These are phyloP conservation scores for Elachura formosa DNA, from an alignment of 2,113 vertebrate species.

Conservation along the genomic window DNA sequence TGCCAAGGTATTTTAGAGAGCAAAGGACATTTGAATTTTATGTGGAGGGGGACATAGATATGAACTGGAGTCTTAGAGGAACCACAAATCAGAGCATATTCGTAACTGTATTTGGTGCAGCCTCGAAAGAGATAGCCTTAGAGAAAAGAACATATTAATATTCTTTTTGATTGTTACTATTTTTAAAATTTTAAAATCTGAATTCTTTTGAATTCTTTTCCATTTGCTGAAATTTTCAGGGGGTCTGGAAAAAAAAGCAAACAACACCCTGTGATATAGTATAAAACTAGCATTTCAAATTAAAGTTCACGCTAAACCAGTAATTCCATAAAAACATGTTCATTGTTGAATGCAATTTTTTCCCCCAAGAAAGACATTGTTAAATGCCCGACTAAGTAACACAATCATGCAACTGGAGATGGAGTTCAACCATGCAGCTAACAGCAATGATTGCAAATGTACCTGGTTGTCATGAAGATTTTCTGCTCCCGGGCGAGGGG, in stretches of 20 bases:
- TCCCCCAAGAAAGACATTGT: slow-evolving; percentile 1
- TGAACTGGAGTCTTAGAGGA: slow-evolving; percentile 53
- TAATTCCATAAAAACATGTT: background rate
- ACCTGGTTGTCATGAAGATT: slow-evolving; percentile 81
- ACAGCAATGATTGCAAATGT: slow-evolving; percentile 15
- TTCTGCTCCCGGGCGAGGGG: slow-evolving; percentile 68
- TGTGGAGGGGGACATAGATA: slow-evolving; percentile 49
- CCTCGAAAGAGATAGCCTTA: slow-evolving; percentile 68
- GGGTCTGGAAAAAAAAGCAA: slow-evolving; percentile 81
- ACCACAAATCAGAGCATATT: slow-evolving; percentile 51
- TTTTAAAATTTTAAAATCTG: slow-evolving; percentile 62
- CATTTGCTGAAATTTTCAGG: slow-evolving; percentile 79
- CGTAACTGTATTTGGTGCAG: slow-evolving; percentile 63
- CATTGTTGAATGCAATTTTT: background rate
- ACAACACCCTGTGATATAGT: slow-evolving; percentile 72
- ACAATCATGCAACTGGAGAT: slow-evolving; percentile 53
- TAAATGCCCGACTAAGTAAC: background rate
- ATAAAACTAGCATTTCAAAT: slow-evolving; percentile 41
- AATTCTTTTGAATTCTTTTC: slow-evolving; percentile 81
- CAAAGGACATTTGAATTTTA: slow-evolving; percentile 1
- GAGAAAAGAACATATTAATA: slow-evolving; percentile 64
- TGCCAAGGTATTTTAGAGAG: background rate
- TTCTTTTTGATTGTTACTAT: slow-evolving; percentile 47
- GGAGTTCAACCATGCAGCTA: slow-evolving; percentile 59
- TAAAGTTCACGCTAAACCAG: slow-evolving; percentile 44